A percentile compares a stretch with the other conserved stretches of the same genome.
phyloP scores from a whole-genome alignment of 2,888 invertebrate species.

The Galerucella nymphaeae region DNA sequence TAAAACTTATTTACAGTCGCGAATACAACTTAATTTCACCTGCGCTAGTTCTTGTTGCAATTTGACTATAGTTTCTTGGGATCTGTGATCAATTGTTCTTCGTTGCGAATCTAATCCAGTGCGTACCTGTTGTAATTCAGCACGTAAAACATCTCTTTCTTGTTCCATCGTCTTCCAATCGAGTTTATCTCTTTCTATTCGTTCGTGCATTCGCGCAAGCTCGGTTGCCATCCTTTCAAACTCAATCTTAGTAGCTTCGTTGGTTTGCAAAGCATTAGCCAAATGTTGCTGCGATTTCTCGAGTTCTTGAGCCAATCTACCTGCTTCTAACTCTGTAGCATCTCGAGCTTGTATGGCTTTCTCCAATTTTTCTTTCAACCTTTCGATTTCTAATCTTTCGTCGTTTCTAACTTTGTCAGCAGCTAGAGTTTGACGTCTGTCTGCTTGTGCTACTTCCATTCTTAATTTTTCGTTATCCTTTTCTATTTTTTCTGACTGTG shows the following conservation, averaged over 20 bases:
- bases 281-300: constrained; percentile 88
- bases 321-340: constrained; percentile 87
- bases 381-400: constrained; percentile 83
- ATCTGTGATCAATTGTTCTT: constrained; percentile 74
- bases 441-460: constrained; percentile 74
- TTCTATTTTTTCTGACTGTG: constrained; percentile 76
- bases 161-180: constrained; percentile 78
- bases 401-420: constrained; percentile 75
- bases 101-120: constrained; percentile 74
- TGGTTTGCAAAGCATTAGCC: constrained; percentile 84
- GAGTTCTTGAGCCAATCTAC: constrained; percentile 83
- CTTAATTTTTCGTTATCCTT: constrained; percentile 83
- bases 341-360: constrained; percentile 85
- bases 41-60: constrained; percentile 77
- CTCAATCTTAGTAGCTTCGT: constrained; percentile 85
- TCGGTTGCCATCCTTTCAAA: constrained; percentile 87
- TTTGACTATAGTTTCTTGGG: constrained; percentile 78
- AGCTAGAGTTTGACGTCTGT: constrained; percentile 71
- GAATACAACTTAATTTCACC: constrained; percentile 19
- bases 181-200: constrained; percentile 78
- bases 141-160: constrained; percentile 78
- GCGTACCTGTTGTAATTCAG: constrained; percentile 75
- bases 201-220: constrained; percentile 82
- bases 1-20: not conserved
- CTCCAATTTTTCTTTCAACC: constrained; percentile 86